phyloP scores from a whole-genome alignment of 2,797 vertebrate species.

The Microctenopoma stevenorrisi region DNA sequence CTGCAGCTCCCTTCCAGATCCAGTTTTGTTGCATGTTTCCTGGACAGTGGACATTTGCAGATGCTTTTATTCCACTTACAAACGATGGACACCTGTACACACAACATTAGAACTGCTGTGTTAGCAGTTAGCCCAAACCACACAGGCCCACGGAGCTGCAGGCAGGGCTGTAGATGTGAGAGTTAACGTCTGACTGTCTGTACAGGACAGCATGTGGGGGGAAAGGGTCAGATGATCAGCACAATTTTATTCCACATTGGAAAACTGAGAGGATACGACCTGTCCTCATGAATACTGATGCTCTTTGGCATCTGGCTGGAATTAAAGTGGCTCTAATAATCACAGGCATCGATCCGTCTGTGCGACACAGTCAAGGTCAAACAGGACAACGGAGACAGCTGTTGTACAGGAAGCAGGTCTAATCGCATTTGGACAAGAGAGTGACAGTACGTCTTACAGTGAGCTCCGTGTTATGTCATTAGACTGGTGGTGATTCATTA shows the following conservation, averaged over 20 bases:
- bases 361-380: slow-evolving; percentile 64
- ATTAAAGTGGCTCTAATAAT: slow-evolving; percentile 73
- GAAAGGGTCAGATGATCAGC: slow-evolving; percentile 25
- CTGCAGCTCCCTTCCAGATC: not conserved
- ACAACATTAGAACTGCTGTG: too few species aligned
- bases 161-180: too few species aligned
- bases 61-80: too few species aligned
- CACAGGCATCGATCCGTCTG: slow-evolving; percentile 66
- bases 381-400: slow-evolving; percentile 32
- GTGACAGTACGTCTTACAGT: slow-evolving; percentile 33
- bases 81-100: too few species aligned
- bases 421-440: slow-evolving; percentile 55
- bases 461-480: slow-evolving; percentile 1
- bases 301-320: slow-evolving; percentile 54
- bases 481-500: not conserved
- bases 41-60: too few species aligned
- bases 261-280: slow-evolving; percentile 48
- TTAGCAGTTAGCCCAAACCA: too few species aligned
- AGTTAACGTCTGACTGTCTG: slow-evolving; percentile 7
- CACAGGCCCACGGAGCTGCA: too few species aligned
- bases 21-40: too few species aligned
- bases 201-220: not conserved
- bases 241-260: slow-evolving; percentile 36
- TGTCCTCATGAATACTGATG: slow-evolving; percentile 62
- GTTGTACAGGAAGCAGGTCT: slow-evolving; percentile 39